Conservation (phyloP, 2,113 vertebrate species). For the Aspiorhynchus laticeps region DNA sequence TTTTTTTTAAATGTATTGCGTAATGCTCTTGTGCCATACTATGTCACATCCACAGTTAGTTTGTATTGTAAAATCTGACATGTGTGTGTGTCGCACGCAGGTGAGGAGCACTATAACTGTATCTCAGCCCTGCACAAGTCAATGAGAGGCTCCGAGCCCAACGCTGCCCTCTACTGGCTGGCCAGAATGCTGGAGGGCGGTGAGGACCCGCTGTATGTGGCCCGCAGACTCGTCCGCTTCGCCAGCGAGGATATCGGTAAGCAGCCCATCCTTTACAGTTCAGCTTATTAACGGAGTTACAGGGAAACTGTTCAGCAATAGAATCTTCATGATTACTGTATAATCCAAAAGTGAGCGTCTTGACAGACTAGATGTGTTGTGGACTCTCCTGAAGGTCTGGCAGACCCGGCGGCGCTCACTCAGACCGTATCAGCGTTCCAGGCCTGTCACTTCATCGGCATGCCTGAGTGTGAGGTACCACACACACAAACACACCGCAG, state of each 20-base stretch:
- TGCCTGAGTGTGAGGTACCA: slow-evolving; percentile 98
- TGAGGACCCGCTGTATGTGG: slow-evolving; percentile 93
- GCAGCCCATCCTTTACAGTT: slow-evolving; percentile 51
- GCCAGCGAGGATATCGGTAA: slow-evolving; percentile 96
- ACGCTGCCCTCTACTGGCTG: slow-evolving; percentile 95
- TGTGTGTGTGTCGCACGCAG: slow-evolving; percentile 63
- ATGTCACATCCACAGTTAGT: background rate
- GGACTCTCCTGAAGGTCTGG: slow-evolving; percentile 78
- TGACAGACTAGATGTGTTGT: background rate
- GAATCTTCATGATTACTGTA: background rate
- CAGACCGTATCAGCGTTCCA: slow-evolving; percentile 96
- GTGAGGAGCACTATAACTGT: slow-evolving; percentile 97
- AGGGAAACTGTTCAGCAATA: background rate
- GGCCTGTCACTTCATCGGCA: slow-evolving; percentile 96
- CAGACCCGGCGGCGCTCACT: slow-evolving; percentile 88
- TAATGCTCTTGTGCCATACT: no score
- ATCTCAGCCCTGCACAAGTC: slow-evolving; percentile 97
- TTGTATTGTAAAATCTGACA: background rate
- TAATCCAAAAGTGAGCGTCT: background rate
- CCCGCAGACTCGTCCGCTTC: slow-evolving; percentile 91
- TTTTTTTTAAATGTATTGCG: no score
- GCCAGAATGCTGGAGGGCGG: slow-evolving; percentile 98
- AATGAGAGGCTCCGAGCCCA: slow-evolving; percentile 93
- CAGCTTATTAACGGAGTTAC: no score
- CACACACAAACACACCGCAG: background rate